Evolutionary conservation across 2,888 invertebrate genomes (phyloP).

Genomic region (Tridacna gigas): DNA sequence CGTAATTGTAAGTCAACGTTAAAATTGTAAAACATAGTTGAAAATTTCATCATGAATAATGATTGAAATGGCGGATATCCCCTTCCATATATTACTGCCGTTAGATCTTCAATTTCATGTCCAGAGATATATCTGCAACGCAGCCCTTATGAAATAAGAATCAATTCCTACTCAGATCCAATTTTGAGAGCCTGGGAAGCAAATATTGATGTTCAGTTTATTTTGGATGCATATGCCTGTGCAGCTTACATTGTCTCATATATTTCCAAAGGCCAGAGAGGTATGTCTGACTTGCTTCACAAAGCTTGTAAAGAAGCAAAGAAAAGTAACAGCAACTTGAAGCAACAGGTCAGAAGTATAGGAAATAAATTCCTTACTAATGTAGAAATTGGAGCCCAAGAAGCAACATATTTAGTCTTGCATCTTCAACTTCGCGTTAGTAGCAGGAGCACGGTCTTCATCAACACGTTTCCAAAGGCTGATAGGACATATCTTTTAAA

Average conservation of each 20-base stretch:
- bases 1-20: too few relatives aligned
- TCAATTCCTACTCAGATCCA: constrained; percentile 57
- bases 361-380: too few relatives aligned
- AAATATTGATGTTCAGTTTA: too few relatives aligned
- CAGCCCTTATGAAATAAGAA: constrained; percentile 38
- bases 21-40: too few relatives aligned
- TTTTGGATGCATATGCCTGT: constrained; percentile 53
- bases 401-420: constrained; percentile 57
- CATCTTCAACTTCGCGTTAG: constrained; percentile 48
- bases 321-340: constrained; percentile 30
- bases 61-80: too few relatives aligned
- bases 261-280: too few relatives aligned
- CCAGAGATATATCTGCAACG: constrained; percentile 46
- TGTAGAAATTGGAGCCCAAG: constrained; percentile 62
- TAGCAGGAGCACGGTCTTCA: constrained; percentile 36
- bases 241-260: constrained; percentile 58
- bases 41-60: too few relatives aligned
- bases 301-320: constrained; percentile 46
- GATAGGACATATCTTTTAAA: background rate
- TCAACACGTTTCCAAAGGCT: constrained; percentile 30
- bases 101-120: background rate
- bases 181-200: too few relatives aligned
- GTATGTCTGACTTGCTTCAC: constrained; percentile 54
- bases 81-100: too few relatives aligned
- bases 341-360: constrained; percentile 55